phyloP scores from a whole-genome alignment of 1,140 invertebrate species.

The Octopus bimaculoides region DNA sequence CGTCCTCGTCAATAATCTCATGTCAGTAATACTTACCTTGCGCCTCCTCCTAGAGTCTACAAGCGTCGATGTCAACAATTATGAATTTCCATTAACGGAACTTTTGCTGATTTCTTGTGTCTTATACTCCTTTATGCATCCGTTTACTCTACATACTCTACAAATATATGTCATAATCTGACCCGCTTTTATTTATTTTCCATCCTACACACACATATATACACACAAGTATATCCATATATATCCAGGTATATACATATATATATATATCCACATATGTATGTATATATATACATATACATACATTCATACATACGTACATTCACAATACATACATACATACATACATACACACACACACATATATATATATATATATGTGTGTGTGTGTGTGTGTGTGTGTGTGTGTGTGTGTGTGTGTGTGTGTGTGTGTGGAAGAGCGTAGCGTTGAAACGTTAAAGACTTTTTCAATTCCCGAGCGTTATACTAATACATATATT shows the following conservation, averaged over 20 bases:
- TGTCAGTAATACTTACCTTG: too few relatives aligned
- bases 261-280: background rate
- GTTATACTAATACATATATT: background rate
- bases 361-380: too few relatives aligned
- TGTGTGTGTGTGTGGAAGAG: background rate
- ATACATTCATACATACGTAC: background rate
- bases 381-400: background rate
- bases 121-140: too few relatives aligned
- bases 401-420: background rate
- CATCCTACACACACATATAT: background rate
- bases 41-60: too few relatives aligned
- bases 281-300: background rate
- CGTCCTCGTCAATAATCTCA: too few relatives aligned
- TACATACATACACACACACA: too few relatives aligned
- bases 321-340: background rate
- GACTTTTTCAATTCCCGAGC: background rate
- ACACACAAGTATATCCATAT: background rate
- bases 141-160: too few relatives aligned
- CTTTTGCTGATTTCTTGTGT: too few relatives aligned
- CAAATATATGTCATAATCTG: too few relatives aligned
- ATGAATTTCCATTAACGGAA: too few relatives aligned
- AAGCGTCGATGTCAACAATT: too few relatives aligned
- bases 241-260: background rate
- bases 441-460: background rate
- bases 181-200: too few relatives aligned